A percentile compares a stretch with the other conserved stretches of the same genome.
Conservation (phyloP, 2,113 vertebrate genomes). For the Phalacrocorax carbo region DNA sequence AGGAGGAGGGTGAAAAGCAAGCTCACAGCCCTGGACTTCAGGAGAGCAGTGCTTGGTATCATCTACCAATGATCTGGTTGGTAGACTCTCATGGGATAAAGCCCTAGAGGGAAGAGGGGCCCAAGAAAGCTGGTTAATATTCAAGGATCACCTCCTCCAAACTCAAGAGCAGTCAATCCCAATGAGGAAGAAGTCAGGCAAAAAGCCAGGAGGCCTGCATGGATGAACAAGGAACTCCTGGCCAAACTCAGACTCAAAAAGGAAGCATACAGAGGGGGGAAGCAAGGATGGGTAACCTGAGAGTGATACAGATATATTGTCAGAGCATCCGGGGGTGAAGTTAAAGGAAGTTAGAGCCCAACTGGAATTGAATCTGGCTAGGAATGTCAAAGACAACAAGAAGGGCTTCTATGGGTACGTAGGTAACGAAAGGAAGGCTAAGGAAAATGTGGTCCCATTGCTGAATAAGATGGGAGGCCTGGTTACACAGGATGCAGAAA, state of each 20-base stretch:
- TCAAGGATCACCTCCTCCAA: neutral
- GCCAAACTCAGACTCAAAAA: neutral
- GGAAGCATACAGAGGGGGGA: neutral
- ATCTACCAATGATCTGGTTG: neutral
- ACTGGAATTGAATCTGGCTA: neutral
- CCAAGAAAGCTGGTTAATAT: neutral
- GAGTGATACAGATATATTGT: neutral
- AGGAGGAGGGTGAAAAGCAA: neutral
- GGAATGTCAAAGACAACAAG: neutral
- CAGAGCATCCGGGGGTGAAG: neutral
- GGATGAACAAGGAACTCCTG: neutral
- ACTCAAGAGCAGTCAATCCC: neutral
- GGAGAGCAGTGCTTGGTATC: neutral
- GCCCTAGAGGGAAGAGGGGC: neutral
- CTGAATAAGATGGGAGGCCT: neutral
- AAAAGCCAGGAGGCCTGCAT: neutral
- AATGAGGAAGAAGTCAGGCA: neutral
- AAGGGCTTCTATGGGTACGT: neutral
- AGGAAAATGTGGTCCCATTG: neutral
- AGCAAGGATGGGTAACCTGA: neutral
- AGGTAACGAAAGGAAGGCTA: neutral
- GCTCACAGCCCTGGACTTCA: neutral
- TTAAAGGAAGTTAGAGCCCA: neutral
- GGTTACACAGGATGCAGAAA: neutral
- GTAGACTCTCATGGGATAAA: neutral